Base-by-base conservation (phyloP, 1,140 invertebrate genomes). In the Notospermus geniculatus region DNA sequence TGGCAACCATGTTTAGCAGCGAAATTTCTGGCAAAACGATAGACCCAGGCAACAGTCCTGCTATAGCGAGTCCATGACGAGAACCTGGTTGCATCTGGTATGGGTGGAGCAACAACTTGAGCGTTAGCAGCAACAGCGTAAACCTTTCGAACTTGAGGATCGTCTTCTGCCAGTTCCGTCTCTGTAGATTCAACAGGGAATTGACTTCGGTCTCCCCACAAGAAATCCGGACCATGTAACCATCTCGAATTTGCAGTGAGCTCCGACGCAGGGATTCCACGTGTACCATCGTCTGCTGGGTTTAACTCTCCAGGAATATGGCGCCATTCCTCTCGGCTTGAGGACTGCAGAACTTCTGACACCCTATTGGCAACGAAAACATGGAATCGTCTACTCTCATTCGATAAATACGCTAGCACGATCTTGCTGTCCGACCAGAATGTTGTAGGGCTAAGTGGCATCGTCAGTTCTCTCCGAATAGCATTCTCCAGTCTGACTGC, bases 381-480 rank as follows among this genome's bases (percentile, higher is more conserved):
- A 54, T 70, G 63, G 52, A 68, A 68, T 39, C 61, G n/a, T 5
- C 53, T 29, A 28, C 62, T 43, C 13, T 63, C 60, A 28, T 70
- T 70, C 9, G 4, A 32, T 7, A 70, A 63, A 28, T 67, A 63
- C 7, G 41, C 60, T 17, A 63, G 32, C 0, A 63, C 58, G 0
- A 65, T 45, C 15, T 46, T 22, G 13, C 30, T 61, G 43, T 69
- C 62, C 9, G 65, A 64, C 62, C 60, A 69, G 25, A 69, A 69
- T n/a, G 32, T 46, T 36, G 62, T 29, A 17, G 17, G 30, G 46
- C 60, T 13, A 19, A 54, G 30, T 11, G 19, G 1, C 2, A 60
- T 17, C 11, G 57, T 43, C 1, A 68, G 36, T 50, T 66, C 66
- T 15, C 43, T n/a, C 27, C 43, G 25, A 9, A 66, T 43, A 25